Evolutionary conservation across 2,888 invertebrate genomes (phyloP).

Genomic region (Sphecodes monilicornis): DNA sequence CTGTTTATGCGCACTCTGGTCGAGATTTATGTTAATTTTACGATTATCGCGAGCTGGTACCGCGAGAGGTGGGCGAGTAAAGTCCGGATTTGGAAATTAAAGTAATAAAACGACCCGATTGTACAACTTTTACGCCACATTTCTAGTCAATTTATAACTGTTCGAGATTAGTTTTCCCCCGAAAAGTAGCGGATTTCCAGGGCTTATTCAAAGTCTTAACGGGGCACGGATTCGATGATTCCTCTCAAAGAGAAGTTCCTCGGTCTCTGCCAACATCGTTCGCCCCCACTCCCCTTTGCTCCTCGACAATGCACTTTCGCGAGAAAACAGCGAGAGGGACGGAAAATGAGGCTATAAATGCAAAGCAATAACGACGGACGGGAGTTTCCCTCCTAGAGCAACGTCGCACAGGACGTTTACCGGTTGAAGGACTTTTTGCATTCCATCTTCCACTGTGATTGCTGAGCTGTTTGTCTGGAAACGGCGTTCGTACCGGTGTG

Average conservation of each 20-base stretch:
- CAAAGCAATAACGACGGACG: constrained; percentile 44
- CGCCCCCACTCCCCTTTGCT: not conserved
- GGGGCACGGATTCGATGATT: constrained; percentile 3
- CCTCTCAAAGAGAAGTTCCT: constrained; percentile 1
- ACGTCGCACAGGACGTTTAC: constrained; percentile 48
- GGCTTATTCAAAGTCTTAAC: not conserved
- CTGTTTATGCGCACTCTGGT: not conserved
- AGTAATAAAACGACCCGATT: constrained; percentile 10
- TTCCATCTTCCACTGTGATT: constrained; percentile 62
- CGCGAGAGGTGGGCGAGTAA: not conserved
- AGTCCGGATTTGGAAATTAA: constrained; percentile 2
- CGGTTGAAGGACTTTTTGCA: constrained; percentile 57
- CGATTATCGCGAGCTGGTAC: not conserved
- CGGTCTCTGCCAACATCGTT: not conserved
- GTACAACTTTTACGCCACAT: constrained; percentile 3
- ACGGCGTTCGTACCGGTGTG: constrained; percentile 27
- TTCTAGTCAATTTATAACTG: constrained; percentile 4
- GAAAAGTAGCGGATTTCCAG: not conserved
- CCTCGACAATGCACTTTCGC: not conserved
- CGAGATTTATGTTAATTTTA: constrained; percentile 16
- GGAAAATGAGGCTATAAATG: constrained; percentile 36
- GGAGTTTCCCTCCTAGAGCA: constrained; percentile 21
- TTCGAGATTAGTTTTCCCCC: not conserved
- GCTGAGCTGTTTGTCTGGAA: constrained; percentile 60
- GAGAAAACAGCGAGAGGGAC: constrained; percentile 10